phyloP scores from a whole-genome alignment of 2,113 vertebrate species.

The Meles meles region DNA sequence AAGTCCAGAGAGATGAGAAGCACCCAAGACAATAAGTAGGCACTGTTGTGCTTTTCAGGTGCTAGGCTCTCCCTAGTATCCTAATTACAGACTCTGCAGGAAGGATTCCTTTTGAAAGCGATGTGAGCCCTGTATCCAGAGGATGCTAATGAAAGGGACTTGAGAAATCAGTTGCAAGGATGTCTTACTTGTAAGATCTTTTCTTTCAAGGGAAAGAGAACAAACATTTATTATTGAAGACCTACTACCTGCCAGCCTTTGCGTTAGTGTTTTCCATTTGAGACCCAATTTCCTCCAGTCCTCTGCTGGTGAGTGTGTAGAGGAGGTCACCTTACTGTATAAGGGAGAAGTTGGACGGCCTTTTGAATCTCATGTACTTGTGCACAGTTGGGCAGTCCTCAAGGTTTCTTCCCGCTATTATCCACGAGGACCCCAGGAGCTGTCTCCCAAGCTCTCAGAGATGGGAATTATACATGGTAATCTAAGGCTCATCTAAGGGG shows the following conservation, averaged over 20 bases:
- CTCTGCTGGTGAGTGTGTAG: not conserved
- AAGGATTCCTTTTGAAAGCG: constrained; percentile 64
- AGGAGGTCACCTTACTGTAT: not conserved
- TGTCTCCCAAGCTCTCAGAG: not conserved
- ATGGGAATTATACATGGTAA: not conserved
- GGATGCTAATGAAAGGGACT: constrained; percentile 34
- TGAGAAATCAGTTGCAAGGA: not conserved
- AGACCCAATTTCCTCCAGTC: not conserved
- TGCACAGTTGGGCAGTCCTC: not conserved
- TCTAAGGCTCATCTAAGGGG: not conserved
- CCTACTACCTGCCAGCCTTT: not conserved
- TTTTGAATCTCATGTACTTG: not conserved
- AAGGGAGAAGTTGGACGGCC: not conserved
- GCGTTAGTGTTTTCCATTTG: not conserved
- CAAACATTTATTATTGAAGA: constrained; percentile 52
- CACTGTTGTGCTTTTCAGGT: not conserved
- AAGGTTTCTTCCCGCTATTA: not conserved
- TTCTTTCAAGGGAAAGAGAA: constrained; percentile 35
- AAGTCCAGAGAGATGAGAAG: not conserved
- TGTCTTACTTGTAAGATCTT: constrained; percentile 44
- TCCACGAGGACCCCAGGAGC: not conserved
- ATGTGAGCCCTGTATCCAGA: constrained; percentile 17
- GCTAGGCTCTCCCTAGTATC: not conserved
- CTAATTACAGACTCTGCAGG: constrained; percentile 53
- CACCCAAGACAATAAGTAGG: not conserved